phyloP scores from a whole-genome alignment of 2,113 vertebrate genomes.

The Aix galericulata region DNA sequence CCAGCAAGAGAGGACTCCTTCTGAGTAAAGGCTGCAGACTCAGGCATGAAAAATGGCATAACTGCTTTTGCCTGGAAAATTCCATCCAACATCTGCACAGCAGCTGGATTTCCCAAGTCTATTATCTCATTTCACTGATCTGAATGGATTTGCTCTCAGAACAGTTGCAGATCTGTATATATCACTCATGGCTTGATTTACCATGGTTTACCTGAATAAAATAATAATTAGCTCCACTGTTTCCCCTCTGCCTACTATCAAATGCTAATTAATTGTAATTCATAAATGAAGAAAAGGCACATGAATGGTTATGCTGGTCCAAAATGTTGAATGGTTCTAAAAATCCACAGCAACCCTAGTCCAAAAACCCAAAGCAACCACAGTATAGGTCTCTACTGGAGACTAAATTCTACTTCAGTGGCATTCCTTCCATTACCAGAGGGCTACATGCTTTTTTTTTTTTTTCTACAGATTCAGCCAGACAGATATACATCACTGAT shows the following conservation, averaged over 20 bases:
- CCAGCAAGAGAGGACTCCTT: not conserved
- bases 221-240: slow-evolving; percentile 25
- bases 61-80: slow-evolving; percentile 49
- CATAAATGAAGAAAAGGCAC: not conserved
- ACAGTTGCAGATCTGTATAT: slow-evolving; percentile 23
- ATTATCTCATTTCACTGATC: slow-evolving; percentile 56
- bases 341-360: not conserved
- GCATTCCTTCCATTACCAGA: not conserved
- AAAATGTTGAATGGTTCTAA: slow-evolving; percentile 28
- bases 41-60: not conserved
- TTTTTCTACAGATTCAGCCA: not conserved
- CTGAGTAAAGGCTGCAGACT: not conserved
- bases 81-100: slow-evolving; percentile 48
- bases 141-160: slow-evolving; percentile 32
- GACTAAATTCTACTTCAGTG: not conserved
- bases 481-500: not conserved
- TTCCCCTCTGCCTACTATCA: not conserved
- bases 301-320: not conserved
- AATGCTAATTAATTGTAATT: slow-evolving; percentile 35
- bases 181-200: slow-evolving; percentile 44
- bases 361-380: not conserved
- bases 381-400: not conserved
- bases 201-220: slow-evolving; percentile 29
- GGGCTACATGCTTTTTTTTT: not conserved
- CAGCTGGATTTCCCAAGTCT: slow-evolving; percentile 58